A percentile compares a stretch with the other conserved stretches of the same genome.
Conservation (phyloP, 2,888 invertebrate species). For the Ectemnius cavifrons region DNA sequence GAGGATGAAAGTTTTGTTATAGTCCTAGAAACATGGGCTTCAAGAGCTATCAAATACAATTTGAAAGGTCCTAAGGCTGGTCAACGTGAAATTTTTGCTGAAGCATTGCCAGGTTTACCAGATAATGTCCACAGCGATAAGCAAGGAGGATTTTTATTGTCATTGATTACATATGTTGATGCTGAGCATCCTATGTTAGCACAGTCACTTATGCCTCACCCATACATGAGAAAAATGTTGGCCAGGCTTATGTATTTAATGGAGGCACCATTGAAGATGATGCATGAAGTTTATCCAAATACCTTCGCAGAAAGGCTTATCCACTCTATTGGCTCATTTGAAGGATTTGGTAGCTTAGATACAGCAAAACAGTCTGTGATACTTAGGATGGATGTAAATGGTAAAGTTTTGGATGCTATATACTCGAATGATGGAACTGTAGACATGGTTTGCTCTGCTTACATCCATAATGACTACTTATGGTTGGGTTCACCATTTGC, state of each 20-base stretch:
- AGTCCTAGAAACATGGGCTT: slow-evolving; percentile 85
- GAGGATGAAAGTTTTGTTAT: slow-evolving; percentile 90
- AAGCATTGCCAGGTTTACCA: slow-evolving; percentile 87
- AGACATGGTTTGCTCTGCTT: slow-evolving; percentile 82
- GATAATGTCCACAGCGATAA: slow-evolving; percentile 82
- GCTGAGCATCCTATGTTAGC: slow-evolving; percentile 80
- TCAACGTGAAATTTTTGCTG: slow-evolving; percentile 87
- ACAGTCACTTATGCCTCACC: slow-evolving; percentile 82
- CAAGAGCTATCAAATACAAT: slow-evolving; percentile 87
- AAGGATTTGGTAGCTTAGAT: slow-evolving; percentile 37
- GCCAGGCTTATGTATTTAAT: slow-evolving; percentile 81
- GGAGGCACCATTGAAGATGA: slow-evolving; percentile 83
- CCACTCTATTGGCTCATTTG: slow-evolving; percentile 77
- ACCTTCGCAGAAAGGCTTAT: slow-evolving; percentile 82
- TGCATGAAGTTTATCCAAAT: slow-evolving; percentile 84
- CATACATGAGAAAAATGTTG: slow-evolving; percentile 83
- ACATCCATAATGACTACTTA: slow-evolving; percentile 83
- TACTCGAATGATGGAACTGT: slow-evolving; percentile 82
- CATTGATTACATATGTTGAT: slow-evolving; percentile 81
- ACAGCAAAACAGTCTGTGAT: slow-evolving; percentile 44
- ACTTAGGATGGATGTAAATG: slow-evolving; percentile 84
- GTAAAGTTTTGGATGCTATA: slow-evolving; percentile 85
- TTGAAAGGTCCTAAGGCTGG: slow-evolving; percentile 90
- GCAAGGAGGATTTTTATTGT: slow-evolving; percentile 84
- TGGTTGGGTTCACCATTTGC: slow-evolving; percentile 86